A percentile compares a stretch with the other conserved stretches of the same genome.
phyloP scores from a whole-genome alignment of 2,888 invertebrate species.

The Cephus spinipes region DNA sequence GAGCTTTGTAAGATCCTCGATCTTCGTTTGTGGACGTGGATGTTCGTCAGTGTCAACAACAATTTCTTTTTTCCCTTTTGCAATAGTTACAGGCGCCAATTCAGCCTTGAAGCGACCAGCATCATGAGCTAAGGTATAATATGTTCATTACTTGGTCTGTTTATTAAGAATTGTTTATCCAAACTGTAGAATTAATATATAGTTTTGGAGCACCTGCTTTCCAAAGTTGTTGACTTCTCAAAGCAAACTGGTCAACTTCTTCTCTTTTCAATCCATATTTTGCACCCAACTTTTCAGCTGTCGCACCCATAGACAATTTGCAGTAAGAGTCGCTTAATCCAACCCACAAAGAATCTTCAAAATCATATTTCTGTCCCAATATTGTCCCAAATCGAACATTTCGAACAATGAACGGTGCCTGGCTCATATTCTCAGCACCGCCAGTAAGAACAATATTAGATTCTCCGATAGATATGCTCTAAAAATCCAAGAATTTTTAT shows the following conservation, averaged over 20 bases:
- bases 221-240: slow-evolving; percentile 90
- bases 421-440: slow-evolving; percentile 96
- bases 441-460: slow-evolving; percentile 90
- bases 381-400: slow-evolving; percentile 89
- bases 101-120: slow-evolving; percentile 91
- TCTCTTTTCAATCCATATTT: slow-evolving; percentile 84
- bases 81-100: slow-evolving; percentile 86
- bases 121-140: slow-evolving; percentile 76
- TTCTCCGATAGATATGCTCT: slow-evolving; percentile 89
- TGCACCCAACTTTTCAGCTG: slow-evolving; percentile 92
- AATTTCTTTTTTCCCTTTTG: slow-evolving; percentile 85
- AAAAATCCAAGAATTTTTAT: slow-evolving; percentile 39
- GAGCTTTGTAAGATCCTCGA: slow-evolving; percentile 87
- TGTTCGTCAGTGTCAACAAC: slow-evolving; percentile 90
- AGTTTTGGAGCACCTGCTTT: slow-evolving; percentile 73
- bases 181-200: too few relatives aligned
- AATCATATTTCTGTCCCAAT: slow-evolving; percentile 79
- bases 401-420: slow-evolving; percentile 87
- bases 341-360: slow-evolving; percentile 93
- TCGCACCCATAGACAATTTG: slow-evolving; percentile 94
- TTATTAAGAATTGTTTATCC: too few relatives aligned
- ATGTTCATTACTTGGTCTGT: too few relatives aligned
- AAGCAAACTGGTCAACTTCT: slow-evolving; percentile 87
- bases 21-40: slow-evolving; percentile 88
- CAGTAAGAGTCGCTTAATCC: slow-evolving; percentile 90